These are phyloP conservation scores for Hyalella azteca DNA, from an alignment of 2,888 invertebrate species.

Conservation along the genomic window DNA sequence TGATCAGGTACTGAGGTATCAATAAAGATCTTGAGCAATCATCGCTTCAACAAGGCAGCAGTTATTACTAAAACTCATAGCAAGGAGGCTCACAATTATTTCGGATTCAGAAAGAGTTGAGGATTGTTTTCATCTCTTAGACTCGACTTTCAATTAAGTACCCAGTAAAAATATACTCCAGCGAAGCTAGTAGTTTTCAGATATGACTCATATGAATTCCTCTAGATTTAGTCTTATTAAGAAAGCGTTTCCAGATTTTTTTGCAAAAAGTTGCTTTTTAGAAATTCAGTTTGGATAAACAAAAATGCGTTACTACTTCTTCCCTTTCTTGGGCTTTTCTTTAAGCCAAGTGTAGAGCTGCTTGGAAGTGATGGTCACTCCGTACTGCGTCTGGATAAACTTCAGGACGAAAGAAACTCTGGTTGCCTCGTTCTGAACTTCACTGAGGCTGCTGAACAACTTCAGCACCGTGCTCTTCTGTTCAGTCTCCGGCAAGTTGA, in stretches of 20 bases:
- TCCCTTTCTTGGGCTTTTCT: conserved; percentile 41
- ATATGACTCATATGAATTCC: not conserved
- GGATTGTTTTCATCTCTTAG: not conserved
- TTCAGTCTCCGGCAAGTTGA: conserved; percentile 43
- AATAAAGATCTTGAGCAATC: too few relatives aligned
- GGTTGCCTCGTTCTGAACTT: conserved; percentile 38
- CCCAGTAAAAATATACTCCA: not conserved
- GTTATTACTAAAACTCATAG: too few relatives aligned
- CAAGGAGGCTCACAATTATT: too few relatives aligned
- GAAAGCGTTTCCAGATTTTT: not conserved
- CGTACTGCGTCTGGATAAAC: conserved; percentile 51
- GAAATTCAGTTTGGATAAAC: not conserved
- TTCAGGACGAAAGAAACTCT: conserved; percentile 47
- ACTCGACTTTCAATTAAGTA: not conserved
- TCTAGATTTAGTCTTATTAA: not conserved
- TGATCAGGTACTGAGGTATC: too few relatives aligned
- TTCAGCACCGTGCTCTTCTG: conserved; percentile 37
- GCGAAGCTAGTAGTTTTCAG: not conserved
- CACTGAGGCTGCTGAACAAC: conserved; percentile 35
- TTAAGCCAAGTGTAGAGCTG: conserved; percentile 43
- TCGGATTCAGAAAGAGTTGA: too few relatives aligned
- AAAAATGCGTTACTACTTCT: not conserved
- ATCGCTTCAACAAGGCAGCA: too few relatives aligned
- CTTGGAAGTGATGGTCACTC: conserved; percentile 38
- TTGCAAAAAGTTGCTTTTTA: not conserved